These are phyloP conservation scores for Psilanteris sp. DNA, from an alignment of 1,140 invertebrate genomes.

Conservation along the genomic window DNA sequence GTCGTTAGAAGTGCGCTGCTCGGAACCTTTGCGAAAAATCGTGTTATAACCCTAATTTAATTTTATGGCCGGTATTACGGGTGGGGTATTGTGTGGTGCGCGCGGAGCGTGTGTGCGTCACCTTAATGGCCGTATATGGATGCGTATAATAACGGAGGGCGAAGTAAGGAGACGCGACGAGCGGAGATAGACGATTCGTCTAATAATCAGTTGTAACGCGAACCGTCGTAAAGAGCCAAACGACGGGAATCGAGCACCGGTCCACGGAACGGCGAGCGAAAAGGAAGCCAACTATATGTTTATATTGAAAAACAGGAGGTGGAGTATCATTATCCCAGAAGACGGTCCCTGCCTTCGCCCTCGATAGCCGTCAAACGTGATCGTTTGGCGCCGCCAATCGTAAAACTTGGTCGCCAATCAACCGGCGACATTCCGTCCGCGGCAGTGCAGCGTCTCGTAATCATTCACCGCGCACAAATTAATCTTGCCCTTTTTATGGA, in stretches of 20 bases:
- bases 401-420: constrained; percentile 72
- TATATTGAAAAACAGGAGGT: constrained; percentile 68
- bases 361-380: constrained; percentile 67
- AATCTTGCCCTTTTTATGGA: constrained; percentile 27
- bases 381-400: constrained; percentile 72
- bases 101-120: constrained; percentile 54
- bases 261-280: constrained; percentile 39
- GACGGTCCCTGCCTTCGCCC: constrained; percentile 32
- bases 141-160: constrained; percentile 76
- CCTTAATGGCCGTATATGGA: constrained; percentile 77
- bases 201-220: constrained; percentile 80
- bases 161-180: constrained; percentile 40
- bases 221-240: constrained; percentile 79
- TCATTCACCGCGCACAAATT: constrained; percentile 27
- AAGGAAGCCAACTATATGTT: constrained; percentile 66
- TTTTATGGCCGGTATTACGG: constrained; percentile 79
- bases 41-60: constrained; percentile 81
- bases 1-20: constrained; percentile 67
- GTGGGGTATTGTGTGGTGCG: constrained; percentile 70
- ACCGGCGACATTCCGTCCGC: constrained; percentile 61
- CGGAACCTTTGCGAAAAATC: constrained; percentile 79
- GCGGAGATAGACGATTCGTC: constrained; percentile 65
- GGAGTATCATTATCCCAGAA: constrained; percentile 70
- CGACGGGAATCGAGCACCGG: constrained; percentile 72
- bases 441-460: constrained; percentile 50